Conservation (phyloP, 2,113 vertebrate genomes). For the Calcarius ornatus region DNA sequence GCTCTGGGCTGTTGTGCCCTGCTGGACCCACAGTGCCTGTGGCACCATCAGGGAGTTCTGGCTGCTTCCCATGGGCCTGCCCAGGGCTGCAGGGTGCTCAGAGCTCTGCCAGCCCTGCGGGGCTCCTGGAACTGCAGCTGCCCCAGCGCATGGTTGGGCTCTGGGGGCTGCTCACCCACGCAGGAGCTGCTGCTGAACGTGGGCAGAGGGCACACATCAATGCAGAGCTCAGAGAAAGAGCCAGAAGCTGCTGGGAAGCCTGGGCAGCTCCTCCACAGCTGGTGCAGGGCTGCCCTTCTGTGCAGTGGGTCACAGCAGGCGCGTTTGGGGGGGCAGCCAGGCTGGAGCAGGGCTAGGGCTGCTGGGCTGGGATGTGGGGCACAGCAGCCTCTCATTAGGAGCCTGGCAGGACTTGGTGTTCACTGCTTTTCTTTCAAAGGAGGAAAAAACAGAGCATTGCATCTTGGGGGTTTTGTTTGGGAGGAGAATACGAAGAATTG, state of each 20-base stretch:
- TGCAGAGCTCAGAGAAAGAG: neutral
- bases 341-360: neutral
- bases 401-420: neutral
- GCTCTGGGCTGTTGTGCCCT: rapidly evolving
- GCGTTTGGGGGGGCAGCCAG: rapidly evolving
- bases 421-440: neutral
- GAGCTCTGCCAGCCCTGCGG: neutral
- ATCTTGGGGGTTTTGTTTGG: neutral
- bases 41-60: neutral
- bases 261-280: neutral
- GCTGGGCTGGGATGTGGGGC: rapidly evolving
- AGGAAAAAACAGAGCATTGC: neutral
- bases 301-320: rapidly evolving
- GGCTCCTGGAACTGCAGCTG: rapidly evolving
- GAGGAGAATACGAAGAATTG: neutral
- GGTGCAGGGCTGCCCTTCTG: neutral
- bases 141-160: rapidly evolving
- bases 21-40: rapidly evolving
- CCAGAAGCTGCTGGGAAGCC: neutral
- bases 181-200: neutral
- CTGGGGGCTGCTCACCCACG: neutral
- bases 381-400: rapidly evolving
- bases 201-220: neutral
- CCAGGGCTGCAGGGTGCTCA: neutral
- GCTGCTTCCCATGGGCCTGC: rapidly evolving